These are phyloP conservation scores for Athene noctua DNA, from an alignment of 2,113 vertebrate species.

Conservation along the genomic window DNA sequence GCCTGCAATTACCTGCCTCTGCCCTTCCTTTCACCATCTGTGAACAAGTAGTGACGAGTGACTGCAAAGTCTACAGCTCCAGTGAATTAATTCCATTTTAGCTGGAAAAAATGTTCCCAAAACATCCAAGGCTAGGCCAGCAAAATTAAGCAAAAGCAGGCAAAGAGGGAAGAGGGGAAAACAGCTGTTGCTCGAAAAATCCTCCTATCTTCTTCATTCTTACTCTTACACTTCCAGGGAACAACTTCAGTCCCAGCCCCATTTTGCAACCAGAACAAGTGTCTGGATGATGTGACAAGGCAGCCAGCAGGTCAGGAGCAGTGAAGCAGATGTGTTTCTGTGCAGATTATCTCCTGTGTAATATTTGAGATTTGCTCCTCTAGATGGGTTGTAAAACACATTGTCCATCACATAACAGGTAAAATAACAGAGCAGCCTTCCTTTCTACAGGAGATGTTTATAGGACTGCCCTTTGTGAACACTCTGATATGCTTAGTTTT, in stretches of 20 bases:
- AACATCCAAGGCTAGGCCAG: background rate
- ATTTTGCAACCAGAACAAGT: background rate
- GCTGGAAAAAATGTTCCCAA: background rate
- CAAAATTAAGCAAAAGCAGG: background rate
- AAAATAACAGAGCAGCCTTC: background rate
- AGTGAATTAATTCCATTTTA: conserved; percentile 4
- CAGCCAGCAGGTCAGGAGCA: background rate
- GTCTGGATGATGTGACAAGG: background rate
- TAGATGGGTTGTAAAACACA: background rate
- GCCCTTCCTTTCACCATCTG: conserved; percentile 5
- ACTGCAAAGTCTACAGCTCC: background rate
- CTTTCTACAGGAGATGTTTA: background rate
- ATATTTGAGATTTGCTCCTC: background rate
- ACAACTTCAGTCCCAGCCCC: background rate
- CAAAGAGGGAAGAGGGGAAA: background rate
- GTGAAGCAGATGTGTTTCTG: background rate
- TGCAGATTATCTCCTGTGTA: background rate
- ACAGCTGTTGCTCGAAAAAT: background rate
- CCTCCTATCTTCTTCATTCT: background rate
- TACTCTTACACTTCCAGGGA: background rate
- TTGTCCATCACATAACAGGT: background rate
- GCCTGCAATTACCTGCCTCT: conserved; percentile 22
- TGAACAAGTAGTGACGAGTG: conserved; percentile 21
- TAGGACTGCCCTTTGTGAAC: background rate
- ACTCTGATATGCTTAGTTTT: background rate